These are phyloP conservation scores for Lagorchestes hirsutus DNA, from an alignment of 2,797 vertebrate species.

Conservation along the genomic window DNA sequence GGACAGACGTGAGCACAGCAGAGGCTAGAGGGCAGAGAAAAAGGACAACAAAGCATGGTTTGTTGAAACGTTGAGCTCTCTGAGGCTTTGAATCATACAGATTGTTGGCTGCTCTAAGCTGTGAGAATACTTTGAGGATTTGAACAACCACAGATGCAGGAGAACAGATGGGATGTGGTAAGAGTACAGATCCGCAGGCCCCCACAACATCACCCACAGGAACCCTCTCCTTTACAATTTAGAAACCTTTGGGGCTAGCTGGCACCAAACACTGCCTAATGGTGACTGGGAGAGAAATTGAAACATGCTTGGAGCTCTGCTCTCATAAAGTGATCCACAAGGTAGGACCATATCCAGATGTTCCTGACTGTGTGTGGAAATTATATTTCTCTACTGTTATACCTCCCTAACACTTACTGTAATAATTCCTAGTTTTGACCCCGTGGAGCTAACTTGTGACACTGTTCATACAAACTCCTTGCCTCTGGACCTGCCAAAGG, in stretches of 20 bases:
- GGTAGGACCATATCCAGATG: background rate
- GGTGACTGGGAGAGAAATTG: slow-evolving; percentile 1
- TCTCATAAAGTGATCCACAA: background rate
- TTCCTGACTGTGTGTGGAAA: background rate
- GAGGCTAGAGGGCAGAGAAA: background rate
- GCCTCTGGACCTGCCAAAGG: background rate
- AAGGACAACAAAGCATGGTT: slow-evolving; percentile 10
- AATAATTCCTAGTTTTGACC: background rate
- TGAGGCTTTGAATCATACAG: background rate
- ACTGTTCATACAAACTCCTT: background rate
- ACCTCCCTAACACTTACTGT: background rate
- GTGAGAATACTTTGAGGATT: slow-evolving; percentile 38
- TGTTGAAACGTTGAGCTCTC: background rate
- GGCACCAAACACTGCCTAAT: background rate
- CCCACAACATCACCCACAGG: slow-evolving; percentile 46
- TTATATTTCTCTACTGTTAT: background rate
- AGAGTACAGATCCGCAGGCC: background rate
- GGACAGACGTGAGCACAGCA: background rate
- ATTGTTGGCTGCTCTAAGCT: slow-evolving; percentile 18
- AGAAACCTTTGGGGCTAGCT: slow-evolving; percentile 34
- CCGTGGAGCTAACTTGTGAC: background rate
- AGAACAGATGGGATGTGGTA: slow-evolving; percentile 65
- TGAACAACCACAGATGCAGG: slow-evolving; percentile 46
- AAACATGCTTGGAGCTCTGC: background rate
- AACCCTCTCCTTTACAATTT: slow-evolving; percentile 33